Percentiles rank a stretch among this genome's conserved stretches.
Evolutionary conservation across 2,888 invertebrate genomes (phyloP).

Genomic region (Leptinotarsa haldemani): DNA sequence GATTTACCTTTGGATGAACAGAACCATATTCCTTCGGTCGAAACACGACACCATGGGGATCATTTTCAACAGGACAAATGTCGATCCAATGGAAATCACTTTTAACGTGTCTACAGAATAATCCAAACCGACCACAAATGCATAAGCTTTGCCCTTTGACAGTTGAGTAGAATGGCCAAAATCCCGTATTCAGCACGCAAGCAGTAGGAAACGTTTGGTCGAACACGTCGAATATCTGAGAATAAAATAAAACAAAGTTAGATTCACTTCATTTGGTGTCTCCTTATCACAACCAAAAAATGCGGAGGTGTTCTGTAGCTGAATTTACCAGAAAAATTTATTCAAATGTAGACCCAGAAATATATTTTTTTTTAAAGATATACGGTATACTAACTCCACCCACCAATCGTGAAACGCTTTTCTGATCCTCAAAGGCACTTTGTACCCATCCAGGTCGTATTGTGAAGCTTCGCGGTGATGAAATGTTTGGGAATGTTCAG

Average conservation of each 20-base stretch:
- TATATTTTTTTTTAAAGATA: no score
- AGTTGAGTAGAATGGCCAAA: conserved; percentile 53
- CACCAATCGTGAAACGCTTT: no score
- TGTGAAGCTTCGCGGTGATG: no score
- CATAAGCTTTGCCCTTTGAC: conserved; percentile 48
- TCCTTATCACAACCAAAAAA: background rate
- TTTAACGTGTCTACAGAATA: conserved; percentile 49
- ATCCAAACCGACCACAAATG: conserved; percentile 51
- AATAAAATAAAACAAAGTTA: conserved; percentile 22
- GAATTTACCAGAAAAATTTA: no score
- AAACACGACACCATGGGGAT: conserved; percentile 34
- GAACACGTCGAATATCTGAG: conserved; percentile 53
- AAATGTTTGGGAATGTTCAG: no score
- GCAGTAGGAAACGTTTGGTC: conserved; percentile 53
- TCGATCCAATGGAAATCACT: conserved; percentile 49
- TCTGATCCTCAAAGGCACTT: no score
- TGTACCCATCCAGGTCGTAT: no score
- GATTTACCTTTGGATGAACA: conserved; percentile 41
- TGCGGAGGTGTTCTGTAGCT: no score
- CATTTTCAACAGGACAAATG: conserved; percentile 37
- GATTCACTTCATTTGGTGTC: background rate
- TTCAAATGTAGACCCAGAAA: no score
- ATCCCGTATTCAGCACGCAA: conserved; percentile 53
- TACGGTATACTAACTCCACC: no score
- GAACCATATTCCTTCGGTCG: conserved; percentile 41